Base-by-base conservation (phyloP, 2,888 invertebrate species). In the Cataglyphis albicans region DNA sequence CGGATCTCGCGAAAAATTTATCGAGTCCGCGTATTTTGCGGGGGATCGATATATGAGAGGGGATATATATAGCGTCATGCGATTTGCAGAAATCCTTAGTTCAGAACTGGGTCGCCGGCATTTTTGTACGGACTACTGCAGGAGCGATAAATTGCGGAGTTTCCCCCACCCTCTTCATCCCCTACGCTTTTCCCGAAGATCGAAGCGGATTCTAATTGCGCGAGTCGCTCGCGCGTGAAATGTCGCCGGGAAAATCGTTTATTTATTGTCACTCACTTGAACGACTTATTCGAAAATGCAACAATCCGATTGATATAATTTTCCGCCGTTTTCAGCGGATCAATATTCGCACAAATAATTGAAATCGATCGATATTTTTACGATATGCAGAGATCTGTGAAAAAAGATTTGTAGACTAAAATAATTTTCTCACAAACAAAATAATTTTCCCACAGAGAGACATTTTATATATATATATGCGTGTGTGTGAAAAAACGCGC, bases 31-130 rank as follows among this genome's bases (percentile, higher is more conserved):
- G 73, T 80, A 74, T 73, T 52, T 52, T 73, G 78, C 59, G 18
- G 44, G 7, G 35, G 74, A 73, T 80, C 78, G 78, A 80, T 80
- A 78, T 78, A 52, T 52, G 52, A 52, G 75, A 59, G 74, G 59
- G 59, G 21, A 21, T 21, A 59, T 73, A 78, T 80, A 80, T 73
- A 73, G 74, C 44, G 12, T 44, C 35, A 35, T 44, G 44, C 74
- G 78, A 80, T 80, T 80, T 80, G 74, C 35, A 44, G 78, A 74
- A 80, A 80, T 80, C 78, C 74, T 80, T 80, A 80, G 74, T 59
- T 73, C 74, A 15, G 75, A 73, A 80, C 74, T 74, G 74, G 78
- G 59, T 74, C 74, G 59, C 44, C 35, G 44, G 44, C 59, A 80
- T 80, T 80, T 80, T 80, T 80, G 74, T 74, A 80, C 44, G 74